Conservation (phyloP, 2,113 vertebrate species). For the Psittacus erithacus region DNA sequence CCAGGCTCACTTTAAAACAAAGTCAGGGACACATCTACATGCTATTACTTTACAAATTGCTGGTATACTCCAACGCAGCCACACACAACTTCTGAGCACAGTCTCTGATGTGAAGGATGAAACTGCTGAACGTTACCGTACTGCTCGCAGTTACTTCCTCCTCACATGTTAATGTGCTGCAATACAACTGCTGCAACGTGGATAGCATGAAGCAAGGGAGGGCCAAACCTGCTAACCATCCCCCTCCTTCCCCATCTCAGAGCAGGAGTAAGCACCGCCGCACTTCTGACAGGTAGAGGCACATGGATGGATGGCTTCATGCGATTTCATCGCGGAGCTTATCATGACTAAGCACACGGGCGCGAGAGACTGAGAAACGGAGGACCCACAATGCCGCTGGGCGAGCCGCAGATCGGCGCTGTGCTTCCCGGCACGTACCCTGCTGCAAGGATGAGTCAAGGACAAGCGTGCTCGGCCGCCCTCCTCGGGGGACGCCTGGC, state of each 20-base stretch:
- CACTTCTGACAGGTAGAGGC: not conserved
- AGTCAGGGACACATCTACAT: not conserved
- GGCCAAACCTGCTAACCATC: rapidly evolving
- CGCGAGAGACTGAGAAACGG: not conserved
- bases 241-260: not conserved
- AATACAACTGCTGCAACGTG: rapidly evolving
- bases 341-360: conserved; percentile 12
- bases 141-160: not conserved
- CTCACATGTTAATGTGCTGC: not conserved
- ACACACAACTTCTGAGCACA: not conserved
- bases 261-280: not conserved
- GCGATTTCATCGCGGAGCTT: not conserved
- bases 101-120: rapidly evolving
- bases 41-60: rapidly evolving
- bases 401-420: conserved; percentile 42
- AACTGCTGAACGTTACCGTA: rapidly evolving
- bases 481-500: not conserved
- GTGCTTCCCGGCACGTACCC: conserved; percentile 65
- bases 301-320: not conserved
- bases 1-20: not conserved
- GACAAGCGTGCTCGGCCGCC: not conserved
- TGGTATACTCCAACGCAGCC: rapidly evolving
- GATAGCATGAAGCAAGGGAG: rapidly evolving
- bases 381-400: conserved; percentile 41
- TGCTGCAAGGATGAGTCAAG: conserved; percentile 70